Evolutionary conservation across 2,113 vertebrate genomes (phyloP), one percentile per base, ranked within the genome.

Genomic region (Sander lucioperca): DNA sequence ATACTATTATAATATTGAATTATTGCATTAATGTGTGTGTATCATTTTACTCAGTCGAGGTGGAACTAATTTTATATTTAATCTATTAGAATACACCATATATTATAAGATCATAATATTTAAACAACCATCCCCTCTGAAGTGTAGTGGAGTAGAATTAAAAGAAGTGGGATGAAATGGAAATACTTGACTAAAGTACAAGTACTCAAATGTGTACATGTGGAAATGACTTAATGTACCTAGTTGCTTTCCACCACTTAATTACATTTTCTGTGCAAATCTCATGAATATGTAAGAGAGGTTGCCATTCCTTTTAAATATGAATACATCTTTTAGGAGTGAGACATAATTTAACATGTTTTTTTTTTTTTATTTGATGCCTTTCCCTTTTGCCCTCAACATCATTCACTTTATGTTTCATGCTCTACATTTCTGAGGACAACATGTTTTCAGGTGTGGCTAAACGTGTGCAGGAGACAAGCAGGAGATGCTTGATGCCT

Each of bases 401-500:
- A 18, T 39, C 18, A 54, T 68, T 82, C 57, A n/a, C 18, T 23
- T 50, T 2, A 27, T 27, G 62, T 39, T 18, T 50, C 58, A 48
- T 43, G 39, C 9, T 43, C 39, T 43, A 43, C 39, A 43, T 62
- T 33, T 57, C 62, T 62, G 33, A 56, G 15, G 71, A 62, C 10
- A 50, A 7, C 61, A n/a, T 50, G 71, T 76, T 82, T 63, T 59
- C 80, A 77, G n/a, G 66, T n/a, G 3, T 21, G 59, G 43, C 83
- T 33, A 53, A 56, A 75, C 3, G 18, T 39, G 57, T 77, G 74
- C 76, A 18, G 68, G 66, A 80, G 51, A 58, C 65, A 73, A 27
- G 63, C 53, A 27, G 16, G 47, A 80, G 75, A 54, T 12, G 72
- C 54, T 36, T 11, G 78, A 56, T 19, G 39, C 15, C 58, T 62